Percentiles rank a stretch among this genome's conserved stretches.
These are phyloP conservation scores for Hippocampus comes DNA, from an alignment of 2,113 vertebrate genomes.

Conservation along the genomic window DNA sequence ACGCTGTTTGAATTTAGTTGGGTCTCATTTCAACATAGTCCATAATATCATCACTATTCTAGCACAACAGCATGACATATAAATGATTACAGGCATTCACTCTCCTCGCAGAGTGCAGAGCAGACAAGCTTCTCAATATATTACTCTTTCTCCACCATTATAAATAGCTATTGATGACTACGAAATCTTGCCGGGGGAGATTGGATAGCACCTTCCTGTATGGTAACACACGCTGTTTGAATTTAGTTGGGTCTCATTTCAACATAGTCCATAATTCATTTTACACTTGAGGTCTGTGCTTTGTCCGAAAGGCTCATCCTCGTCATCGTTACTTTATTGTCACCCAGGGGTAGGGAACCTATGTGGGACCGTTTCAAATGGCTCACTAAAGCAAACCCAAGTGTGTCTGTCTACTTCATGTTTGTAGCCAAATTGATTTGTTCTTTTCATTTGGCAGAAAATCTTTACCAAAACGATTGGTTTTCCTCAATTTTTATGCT, in stretches of 20 bases:
- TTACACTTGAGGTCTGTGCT: constrained; percentile 47
- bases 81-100: constrained; percentile 69
- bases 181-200: constrained; percentile 51
- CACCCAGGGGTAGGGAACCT: neutral
- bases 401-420: neutral
- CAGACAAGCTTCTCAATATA: constrained; percentile 73
- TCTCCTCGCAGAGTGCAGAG: constrained; percentile 56
- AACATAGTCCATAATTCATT: neutral
- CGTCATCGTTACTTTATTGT: neutral
- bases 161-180: constrained; percentile 73
- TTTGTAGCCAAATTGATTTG: neutral
- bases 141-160: constrained; percentile 74
- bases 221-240: constrained; percentile 34
- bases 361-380: neutral
- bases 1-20: constrained; percentile 8
- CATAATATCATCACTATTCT: constrained; percentile 58
- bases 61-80: constrained; percentile 68
- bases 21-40: neutral
- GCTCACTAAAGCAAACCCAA: too few species aligned
- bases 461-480: neutral
- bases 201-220: constrained; percentile 62
- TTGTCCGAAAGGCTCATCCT: constrained; percentile 23
- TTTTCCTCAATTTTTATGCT: neutral
- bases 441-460: neutral
- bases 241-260: neutral